phyloP scores from a whole-genome alignment of 2,888 invertebrate species.

The Trichogramma dendrolimi region DNA sequence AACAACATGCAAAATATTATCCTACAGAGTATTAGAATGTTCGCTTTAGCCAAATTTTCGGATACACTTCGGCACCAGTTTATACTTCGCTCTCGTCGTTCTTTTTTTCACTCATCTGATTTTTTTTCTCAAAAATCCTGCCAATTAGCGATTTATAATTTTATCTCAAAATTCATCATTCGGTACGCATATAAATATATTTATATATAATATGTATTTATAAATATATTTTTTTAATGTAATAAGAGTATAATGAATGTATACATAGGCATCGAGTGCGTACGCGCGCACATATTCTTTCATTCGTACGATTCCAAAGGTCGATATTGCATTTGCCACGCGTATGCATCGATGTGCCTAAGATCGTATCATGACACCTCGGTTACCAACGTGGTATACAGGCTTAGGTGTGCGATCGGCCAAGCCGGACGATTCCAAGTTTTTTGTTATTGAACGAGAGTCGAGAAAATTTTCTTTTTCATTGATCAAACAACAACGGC shows the following conservation, averaged over 20 bases:
- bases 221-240: slow-evolving; percentile 12
- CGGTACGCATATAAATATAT: slow-evolving; percentile 32
- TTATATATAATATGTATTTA: slow-evolving; percentile 22
- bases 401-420: slow-evolving; percentile 29
- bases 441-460: slow-evolving; percentile 11
- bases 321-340: slow-evolving; percentile 12
- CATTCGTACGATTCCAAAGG: not conserved
- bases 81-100: not conserved
- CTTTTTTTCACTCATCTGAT: not conserved
- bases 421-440: slow-evolving; percentile 21
- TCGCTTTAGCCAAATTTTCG: slow-evolving; percentile 29
- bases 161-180: slow-evolving; percentile 22
- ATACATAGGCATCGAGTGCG: slow-evolving; percentile 26
- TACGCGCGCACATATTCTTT: slow-evolving; percentile 26
- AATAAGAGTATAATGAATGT: slow-evolving; percentile 12
- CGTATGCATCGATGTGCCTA: slow-evolving; percentile 25
- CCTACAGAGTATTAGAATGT: slow-evolving; percentile 47
- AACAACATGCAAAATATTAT: slow-evolving; percentile 53
- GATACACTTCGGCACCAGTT: slow-evolving; percentile 17
- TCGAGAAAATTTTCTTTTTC: not conserved
- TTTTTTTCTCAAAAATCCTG: slow-evolving; percentile 13
- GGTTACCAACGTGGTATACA: slow-evolving; percentile 21
- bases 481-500: too few relatives aligned
- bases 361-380: slow-evolving; percentile 18
- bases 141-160: slow-evolving; percentile 6